Evolutionary conservation across 2,888 invertebrate species (phyloP).

Genomic region (Xestia rhomboidea): DNA sequence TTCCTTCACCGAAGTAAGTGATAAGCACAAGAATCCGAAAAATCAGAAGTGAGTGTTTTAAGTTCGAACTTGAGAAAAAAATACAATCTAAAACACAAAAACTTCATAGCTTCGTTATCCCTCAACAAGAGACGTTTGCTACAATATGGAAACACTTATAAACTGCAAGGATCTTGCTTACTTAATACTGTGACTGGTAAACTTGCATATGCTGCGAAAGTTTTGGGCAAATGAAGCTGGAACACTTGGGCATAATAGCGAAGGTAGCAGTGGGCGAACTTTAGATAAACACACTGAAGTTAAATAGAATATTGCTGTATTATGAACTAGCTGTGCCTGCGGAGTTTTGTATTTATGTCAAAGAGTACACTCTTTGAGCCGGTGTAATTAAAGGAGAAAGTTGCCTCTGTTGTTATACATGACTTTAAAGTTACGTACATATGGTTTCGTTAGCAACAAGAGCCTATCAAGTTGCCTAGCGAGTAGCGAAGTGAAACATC

Average conservation of each 20-base stretch:
- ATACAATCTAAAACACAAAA: conserved; percentile 4
- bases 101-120: neutral
- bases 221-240: conserved; percentile 54
- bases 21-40: too few species aligned
- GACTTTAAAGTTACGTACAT: neutral
- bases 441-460: too few species aligned
- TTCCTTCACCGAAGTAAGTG: too few species aligned
- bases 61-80: neutral
- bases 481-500: neutral
- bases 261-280: conserved; percentile 43
- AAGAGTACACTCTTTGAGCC: neutral
- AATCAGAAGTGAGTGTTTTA: too few species aligned
- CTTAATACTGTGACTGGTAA: conserved; percentile 46
- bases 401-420: neutral
- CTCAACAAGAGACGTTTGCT: conserved; percentile 7
- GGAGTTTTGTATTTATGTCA: neutral
- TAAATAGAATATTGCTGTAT: conserved; percentile 45
- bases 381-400: neutral
- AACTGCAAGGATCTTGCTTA: conserved; percentile 52
- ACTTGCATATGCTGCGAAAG: conserved; percentile 53
- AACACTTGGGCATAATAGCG: conserved; percentile 43
- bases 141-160: conserved; percentile 56
- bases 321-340: conserved; percentile 9
- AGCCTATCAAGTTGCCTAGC: too few species aligned
- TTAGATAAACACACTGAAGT: conserved; percentile 40